Evolutionary conservation across 2,888 invertebrate genomes (phyloP).

Genomic region (Plagodis pulveraria): DNA sequence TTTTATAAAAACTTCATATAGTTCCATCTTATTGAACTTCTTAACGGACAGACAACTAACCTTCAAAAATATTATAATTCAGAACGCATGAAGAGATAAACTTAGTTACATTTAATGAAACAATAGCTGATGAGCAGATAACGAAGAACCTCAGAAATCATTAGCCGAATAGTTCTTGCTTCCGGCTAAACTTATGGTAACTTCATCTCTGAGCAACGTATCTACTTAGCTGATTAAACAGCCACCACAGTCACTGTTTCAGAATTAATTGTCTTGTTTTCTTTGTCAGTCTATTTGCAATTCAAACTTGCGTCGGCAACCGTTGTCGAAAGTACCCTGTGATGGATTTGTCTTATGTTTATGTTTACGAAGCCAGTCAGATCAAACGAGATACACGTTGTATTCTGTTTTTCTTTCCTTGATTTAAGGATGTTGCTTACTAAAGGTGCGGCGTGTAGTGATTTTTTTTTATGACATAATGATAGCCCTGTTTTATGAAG

Average conservation of each 20-base stretch:
- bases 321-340: conserved; percentile 9
- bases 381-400: conserved; percentile 3
- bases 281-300: conserved; percentile 74
- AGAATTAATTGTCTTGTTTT: conserved; percentile 79
- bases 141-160: neutral
- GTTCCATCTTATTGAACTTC: no score
- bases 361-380: conserved; percentile 6
- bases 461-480: no score
- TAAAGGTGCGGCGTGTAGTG: no score
- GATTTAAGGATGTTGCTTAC: no score
- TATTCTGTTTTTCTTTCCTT: neutral
- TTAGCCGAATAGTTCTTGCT: neutral
- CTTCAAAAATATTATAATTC: no score
- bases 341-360: conserved; percentile 14
- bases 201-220: conserved; percentile 14
- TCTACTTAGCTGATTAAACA: conserved; percentile 73
- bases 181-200: neutral
- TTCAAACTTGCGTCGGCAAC: conserved; percentile 51
- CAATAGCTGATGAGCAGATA: no score
- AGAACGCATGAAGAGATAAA: no score
- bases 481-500: no score
- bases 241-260: conserved; percentile 53
- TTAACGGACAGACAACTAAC: no score
- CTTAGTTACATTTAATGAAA: no score
- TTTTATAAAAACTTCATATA: no score